Base-by-base conservation (phyloP, 2,888 invertebrate genomes). In the Craniophora ligustri region DNA sequence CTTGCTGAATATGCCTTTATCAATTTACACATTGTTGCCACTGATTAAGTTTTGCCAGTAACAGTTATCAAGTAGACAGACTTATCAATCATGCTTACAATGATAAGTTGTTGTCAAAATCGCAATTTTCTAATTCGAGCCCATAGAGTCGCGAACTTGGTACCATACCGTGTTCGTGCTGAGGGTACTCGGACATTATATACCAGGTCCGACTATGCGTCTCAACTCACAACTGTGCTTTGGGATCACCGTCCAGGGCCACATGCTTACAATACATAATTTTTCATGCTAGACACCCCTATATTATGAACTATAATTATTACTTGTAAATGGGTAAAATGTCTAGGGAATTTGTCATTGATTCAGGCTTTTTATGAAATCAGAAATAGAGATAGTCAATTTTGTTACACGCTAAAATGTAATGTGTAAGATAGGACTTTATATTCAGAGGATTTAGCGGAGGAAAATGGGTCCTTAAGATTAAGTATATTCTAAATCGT, bases 61-160 rank as follows among this genome's bases (percentile, higher is more conserved):
- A 62, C 42, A 15, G 45, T 15, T 53, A 50, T 51, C 45, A 39
- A 55, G 30, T 47, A 23, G 10, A 7, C 15, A 41, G 31, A 50
- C 23, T 50, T 65, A 62, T 61, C 48, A 49, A 38, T 30, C 16
- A 36, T 54, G 56, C 28, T 34, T 47, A 40, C 32, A 11, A 15
- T 40, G 41, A 19, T 28, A 56, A 40, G 30, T 41, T 28, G 35
- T 10, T 36, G 53, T 44, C 38, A 23, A 40, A 55, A 58, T 49
- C 51, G 30, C 51, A 11, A 35, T 3, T n/a, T 2, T 11, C 5
- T n/a, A 50, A 68, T 64, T 40, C 89, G 93, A 92, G 92, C 87
- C 92, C 86, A 92, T 92, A 93, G 93, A 93, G 93, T 93, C 93
- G 92, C 93, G 88, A 87, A 79, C 67, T 79, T 74, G 81, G 86